Base-by-base conservation (phyloP, 2,113 vertebrate genomes). In the Mobula birostris region DNA sequence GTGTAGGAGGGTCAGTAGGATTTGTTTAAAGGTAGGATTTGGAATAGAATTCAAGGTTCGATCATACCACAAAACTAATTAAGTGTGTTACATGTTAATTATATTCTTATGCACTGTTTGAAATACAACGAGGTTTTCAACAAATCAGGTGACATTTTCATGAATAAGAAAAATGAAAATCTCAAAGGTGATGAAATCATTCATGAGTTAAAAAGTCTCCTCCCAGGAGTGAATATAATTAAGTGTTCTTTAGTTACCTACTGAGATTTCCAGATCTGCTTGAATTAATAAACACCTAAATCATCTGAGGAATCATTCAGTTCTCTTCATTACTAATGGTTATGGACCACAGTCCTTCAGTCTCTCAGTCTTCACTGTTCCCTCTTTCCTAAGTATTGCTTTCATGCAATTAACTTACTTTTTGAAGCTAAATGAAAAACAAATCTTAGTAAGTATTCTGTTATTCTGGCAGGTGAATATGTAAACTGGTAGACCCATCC, bases 101-200 rank as follows among this genome's bases (percentile, higher is more conserved):
- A 29, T 87, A 87, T 24, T 58, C 58, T 61, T 87, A 48, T 87
- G 82, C 56, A 29, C 48, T 27, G 48, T 6, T 61, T 87, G 24
- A 87, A 27, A 58, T 29, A 24, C 8, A 77, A 61, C 27, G 9
- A 87, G 82, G 56, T 58, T 61, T 29, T 58, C 82, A 85, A 58
- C 2, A 21, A 40, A 85, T 85, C 21, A 12, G 58, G 27, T 61
- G 24, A 87, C 68, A 2, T 70, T 70, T 27, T 24, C 7, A 87
- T 87, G 82, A 87, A 87, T 61, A 61, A 29, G 24, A 87, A 29
- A 58, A 27, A 61, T 87, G 48, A 87, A 87, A 87, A 61, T 7
- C 58, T 88, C 83, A 63, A 88, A 63, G 83, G 27, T 88, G 27
- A 88, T 88, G 83, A 88, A 88, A 27, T 88, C 58, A 15, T n/a